phyloP scores from a whole-genome alignment of 2,888 invertebrate genomes.

The Ormia ochracea region DNA sequence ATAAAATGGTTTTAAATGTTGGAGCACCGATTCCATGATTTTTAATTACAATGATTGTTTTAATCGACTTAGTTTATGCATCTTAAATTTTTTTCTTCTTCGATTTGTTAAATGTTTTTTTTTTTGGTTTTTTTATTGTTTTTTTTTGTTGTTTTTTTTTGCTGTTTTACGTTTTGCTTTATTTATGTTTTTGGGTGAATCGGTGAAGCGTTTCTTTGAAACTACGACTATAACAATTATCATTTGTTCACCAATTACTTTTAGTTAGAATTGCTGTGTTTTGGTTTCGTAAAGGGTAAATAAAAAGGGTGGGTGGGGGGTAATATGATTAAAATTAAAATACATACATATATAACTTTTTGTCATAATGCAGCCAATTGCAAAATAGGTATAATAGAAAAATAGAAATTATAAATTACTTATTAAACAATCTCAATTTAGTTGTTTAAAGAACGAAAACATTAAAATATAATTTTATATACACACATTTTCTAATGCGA shows the following conservation, averaged over 20 bases:
- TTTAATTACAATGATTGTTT: conserved; percentile 45
- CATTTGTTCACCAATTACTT: conserved; percentile 52
- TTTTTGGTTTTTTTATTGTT: conserved; percentile 17
- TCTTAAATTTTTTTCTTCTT: conserved; percentile 15
- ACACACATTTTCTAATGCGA: conserved; percentile 54
- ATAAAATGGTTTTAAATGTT: conserved; percentile 38
- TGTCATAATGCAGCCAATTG: conserved; percentile 69
- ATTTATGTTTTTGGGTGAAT: conserved; percentile 62
- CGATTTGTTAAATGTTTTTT: neutral
- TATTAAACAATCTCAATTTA: conserved; percentile 22
- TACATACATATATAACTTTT: conserved; percentile 27
- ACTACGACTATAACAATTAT: conserved; percentile 57
- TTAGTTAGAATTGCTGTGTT: conserved; percentile 41
- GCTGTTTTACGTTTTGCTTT: too few relatives aligned
- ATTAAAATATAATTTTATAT: conserved; percentile 38
- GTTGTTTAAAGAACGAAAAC: conserved; percentile 18
- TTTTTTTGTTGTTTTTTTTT: too few relatives aligned
- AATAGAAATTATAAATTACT: conserved; percentile 26
- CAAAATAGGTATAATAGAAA: conserved; percentile 64
- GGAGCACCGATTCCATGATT: conserved; percentile 52
- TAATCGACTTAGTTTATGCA: conserved; percentile 21
- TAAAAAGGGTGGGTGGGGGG: too few relatives aligned
- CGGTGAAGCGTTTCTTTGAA: conserved; percentile 69
- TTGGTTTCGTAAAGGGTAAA: conserved; percentile 26
- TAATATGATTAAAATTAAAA: conserved; percentile 48